A percentile compares a stretch with the other conserved stretches of the same genome.
Conservation (phyloP, 2,797 vertebrate genomes). For the Coreius guichenoti region DNA sequence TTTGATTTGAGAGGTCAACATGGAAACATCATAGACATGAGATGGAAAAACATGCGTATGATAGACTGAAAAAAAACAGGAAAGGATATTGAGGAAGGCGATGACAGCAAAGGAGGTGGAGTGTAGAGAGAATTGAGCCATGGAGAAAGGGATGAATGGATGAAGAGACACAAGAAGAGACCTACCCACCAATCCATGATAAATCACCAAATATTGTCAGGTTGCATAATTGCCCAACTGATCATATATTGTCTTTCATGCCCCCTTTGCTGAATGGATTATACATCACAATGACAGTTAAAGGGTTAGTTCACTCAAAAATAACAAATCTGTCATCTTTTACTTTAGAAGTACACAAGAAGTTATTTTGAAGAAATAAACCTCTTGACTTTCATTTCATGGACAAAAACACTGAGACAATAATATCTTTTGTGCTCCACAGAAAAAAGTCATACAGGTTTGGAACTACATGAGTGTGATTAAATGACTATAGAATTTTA, state of each 20-base stretch:
- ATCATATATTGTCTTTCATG: neutral
- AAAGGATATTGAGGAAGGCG: neutral
- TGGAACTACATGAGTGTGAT: neutral
- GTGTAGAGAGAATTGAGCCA: neutral
- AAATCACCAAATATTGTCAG: neutral
- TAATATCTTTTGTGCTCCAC: neutral
- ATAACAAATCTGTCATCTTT: neutral
- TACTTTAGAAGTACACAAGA: neutral
- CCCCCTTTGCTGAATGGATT: neutral
- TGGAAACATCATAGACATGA: neutral
- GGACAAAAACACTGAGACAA: neutral
- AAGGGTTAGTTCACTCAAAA: neutral
- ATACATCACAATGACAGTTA: neutral
- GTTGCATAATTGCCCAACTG: conserved; percentile 18
- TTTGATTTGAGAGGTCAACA: neutral
- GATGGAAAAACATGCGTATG: conserved; percentile 10
- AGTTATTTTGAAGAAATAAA: neutral
- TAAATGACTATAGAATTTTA: neutral
- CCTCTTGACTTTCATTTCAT: neutral
- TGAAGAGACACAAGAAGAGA: neutral
- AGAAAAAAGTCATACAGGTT: neutral
- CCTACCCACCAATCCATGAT: neutral
- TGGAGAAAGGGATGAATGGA: conserved; percentile 20
- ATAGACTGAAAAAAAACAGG: neutral
- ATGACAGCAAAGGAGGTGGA: neutral